Percentiles rank a stretch among this genome's conserved stretches.
Evolutionary conservation across 2,797 vertebrate genomes (phyloP).

Genomic region (Anguilla megastoma): DNA sequence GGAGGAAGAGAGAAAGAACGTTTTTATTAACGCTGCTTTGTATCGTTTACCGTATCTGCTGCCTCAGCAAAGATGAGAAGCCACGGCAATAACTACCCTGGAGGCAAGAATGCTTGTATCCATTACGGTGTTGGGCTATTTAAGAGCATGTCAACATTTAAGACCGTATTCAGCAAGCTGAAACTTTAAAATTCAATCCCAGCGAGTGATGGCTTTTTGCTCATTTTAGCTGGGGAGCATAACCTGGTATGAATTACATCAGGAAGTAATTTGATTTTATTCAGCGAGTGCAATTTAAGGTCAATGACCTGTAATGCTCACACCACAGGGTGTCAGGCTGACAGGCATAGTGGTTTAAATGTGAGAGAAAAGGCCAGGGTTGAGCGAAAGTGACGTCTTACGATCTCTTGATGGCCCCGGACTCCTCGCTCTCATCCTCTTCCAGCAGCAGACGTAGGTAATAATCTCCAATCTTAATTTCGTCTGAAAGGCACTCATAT

Average conservation of each 20-base stretch:
- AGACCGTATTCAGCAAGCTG: not conserved
- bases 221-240: not conserved
- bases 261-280: not conserved
- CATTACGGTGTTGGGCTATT: not conserved
- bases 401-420: conserved; percentile 96
- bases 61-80: not conserved
- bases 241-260: not conserved
- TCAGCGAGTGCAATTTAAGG: not conserved
- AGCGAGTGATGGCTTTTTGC: not conserved
- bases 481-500: conserved; percentile 97
- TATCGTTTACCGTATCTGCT: not conserved
- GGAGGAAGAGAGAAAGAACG: not conserved
- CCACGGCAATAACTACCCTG: not conserved
- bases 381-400: conserved; percentile 65
- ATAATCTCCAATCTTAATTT: conserved; percentile 98
- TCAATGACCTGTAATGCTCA: not conserved
- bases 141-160: not conserved
- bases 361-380: not conserved
- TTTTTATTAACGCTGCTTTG: not conserved
- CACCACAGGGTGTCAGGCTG: not conserved
- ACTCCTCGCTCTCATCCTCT: conserved; percentile 93
- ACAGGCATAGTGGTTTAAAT: not conserved
- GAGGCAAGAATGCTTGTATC: not conserved
- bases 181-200: not conserved
- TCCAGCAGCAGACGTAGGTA: conserved; percentile 93